phyloP scores from a whole-genome alignment of 1,140 invertebrate genomes.

The Rhyacophila brunnea region DNA sequence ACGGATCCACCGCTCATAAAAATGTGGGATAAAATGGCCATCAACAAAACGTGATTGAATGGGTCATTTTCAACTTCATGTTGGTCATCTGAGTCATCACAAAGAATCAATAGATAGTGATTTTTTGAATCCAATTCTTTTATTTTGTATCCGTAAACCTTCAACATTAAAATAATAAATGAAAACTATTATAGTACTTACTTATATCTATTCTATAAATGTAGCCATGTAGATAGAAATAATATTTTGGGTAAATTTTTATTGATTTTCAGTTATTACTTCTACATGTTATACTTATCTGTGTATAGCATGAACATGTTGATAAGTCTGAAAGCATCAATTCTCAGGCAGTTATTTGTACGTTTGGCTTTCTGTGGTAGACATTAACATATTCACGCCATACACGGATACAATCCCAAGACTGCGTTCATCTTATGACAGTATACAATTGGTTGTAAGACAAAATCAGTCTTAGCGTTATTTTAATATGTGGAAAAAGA shows the following conservation, averaged over 20 bases:
- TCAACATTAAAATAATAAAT: conserved; percentile 3
- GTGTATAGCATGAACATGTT: too few relatives aligned
- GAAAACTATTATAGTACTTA: neutral
- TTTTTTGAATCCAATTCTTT: conserved; percentile 16
- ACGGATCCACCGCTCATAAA: conserved; percentile 29
- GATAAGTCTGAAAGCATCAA: too few relatives aligned
- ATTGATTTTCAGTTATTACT: neutral
- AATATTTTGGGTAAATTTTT: neutral
- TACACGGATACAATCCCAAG: too few relatives aligned
- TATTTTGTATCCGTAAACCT: conserved; percentile 30
- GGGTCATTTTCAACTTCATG: conserved; percentile 2
- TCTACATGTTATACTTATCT: neutral
- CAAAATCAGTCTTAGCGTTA: too few relatives aligned
- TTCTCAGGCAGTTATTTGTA: too few relatives aligned
- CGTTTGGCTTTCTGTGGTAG: too few relatives aligned
- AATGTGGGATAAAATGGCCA: conserved; percentile 23
- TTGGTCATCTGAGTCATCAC: conserved; percentile 3
- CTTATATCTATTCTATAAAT: neutral
- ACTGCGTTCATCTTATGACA: too few relatives aligned
- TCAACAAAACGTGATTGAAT: conserved; percentile 8
- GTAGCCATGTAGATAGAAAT: neutral
- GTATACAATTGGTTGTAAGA: too few relatives aligned
- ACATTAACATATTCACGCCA: too few relatives aligned
- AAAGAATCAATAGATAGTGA: conserved; percentile 23
- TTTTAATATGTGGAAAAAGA: too few relatives aligned